Conservation (phyloP, 2,797 vertebrate genomes). For the Falco naumanni region DNA sequence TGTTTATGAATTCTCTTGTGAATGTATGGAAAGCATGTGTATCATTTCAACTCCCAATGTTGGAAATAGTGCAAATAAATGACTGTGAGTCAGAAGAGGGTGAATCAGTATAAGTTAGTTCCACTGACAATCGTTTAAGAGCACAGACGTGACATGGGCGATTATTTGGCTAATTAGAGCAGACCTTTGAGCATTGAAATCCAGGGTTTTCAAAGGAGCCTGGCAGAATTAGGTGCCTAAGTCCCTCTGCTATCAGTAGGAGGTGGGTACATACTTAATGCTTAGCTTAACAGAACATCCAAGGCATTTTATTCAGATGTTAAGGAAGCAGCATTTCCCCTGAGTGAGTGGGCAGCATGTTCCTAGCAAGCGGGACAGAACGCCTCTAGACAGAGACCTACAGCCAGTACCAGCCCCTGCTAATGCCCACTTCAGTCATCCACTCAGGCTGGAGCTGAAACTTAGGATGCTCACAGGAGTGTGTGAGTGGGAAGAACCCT, state of each 20-base stretch:
- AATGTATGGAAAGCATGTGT: conserved; percentile 7
- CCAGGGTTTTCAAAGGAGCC: not conserved
- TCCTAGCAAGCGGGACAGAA: not conserved
- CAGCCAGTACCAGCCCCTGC: not conserved
- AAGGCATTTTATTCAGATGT: not conserved
- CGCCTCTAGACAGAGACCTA: not conserved
- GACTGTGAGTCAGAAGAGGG: conserved; percentile 50
- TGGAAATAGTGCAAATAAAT: conserved; percentile 24
- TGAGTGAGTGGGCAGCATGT: not conserved
- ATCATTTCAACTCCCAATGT: not conserved
- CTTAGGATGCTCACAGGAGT: not conserved
- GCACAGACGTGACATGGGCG: not conserved
- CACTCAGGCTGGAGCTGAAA: not conserved
- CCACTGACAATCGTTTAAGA: not conserved
- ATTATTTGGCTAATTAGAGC: not conserved
- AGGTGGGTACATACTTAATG: not conserved
- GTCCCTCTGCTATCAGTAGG: not conserved
- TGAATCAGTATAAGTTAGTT: conserved; percentile 24
- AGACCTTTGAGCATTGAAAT: conserved; percentile 8
- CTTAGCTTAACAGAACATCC: not conserved
- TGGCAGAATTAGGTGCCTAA: not conserved
- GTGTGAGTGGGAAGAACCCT: not conserved
- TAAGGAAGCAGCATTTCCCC: not conserved
- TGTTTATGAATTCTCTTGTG: not conserved
- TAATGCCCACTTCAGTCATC: not conserved